These are phyloP conservation scores for Myiothlypis coronata DNA, from an alignment of 2,797 vertebrate genomes.

Conservation along the genomic window DNA sequence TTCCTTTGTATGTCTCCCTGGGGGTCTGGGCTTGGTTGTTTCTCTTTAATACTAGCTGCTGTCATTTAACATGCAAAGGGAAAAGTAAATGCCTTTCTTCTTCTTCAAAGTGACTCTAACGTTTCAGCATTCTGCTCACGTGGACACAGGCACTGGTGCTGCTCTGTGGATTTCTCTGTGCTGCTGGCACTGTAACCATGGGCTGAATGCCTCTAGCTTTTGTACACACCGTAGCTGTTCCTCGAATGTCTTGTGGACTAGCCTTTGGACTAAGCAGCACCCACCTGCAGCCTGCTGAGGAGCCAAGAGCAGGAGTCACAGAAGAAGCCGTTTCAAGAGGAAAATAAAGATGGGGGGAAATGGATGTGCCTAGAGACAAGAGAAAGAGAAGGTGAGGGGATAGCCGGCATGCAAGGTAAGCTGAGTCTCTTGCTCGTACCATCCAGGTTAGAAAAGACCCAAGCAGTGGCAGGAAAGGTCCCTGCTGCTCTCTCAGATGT, in stretches of 20 bases:
- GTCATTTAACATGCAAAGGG: neutral
- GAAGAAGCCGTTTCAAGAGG: neutral
- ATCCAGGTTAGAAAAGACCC: neutral
- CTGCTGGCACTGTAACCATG: neutral
- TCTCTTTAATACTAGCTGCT: neutral
- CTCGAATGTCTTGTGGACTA: neutral
- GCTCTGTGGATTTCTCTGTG: neutral
- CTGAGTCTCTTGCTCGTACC: conserved; percentile 19
- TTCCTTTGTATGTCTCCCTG: neutral
- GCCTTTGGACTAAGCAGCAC: conserved; percentile 29
- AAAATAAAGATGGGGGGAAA: conserved; percentile 9
- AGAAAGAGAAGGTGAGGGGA: conserved; percentile 51
- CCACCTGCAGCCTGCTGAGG: neutral
- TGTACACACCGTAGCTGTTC: neutral
- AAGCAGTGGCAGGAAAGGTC: neutral
- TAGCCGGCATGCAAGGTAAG: conserved; percentile 19
- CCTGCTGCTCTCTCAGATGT: neutral
- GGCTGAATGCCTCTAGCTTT: neutral
- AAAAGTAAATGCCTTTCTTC: conserved; percentile 53
- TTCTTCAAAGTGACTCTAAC: conserved; percentile 14
- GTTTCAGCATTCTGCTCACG: neutral
- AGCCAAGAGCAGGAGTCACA: neutral
- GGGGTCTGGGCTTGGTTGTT: neutral
- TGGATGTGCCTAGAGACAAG: conserved; percentile 24
- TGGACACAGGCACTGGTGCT: neutral